These are phyloP conservation scores for Melolontha melolontha DNA, from an alignment of 2,888 invertebrate genomes.

Conservation along the genomic window DNA sequence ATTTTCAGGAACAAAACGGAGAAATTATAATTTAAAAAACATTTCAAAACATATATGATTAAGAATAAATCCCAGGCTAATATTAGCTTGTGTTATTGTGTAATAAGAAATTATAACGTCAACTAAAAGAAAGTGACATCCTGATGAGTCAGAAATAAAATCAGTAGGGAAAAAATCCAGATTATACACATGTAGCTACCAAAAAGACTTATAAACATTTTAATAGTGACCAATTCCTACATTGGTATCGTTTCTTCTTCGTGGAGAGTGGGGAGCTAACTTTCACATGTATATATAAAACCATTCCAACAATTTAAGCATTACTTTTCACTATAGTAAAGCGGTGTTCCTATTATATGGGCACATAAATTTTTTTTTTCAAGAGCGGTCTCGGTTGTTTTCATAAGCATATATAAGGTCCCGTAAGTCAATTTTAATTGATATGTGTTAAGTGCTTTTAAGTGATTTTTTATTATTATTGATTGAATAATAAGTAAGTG, in stretches of 20 bases:
- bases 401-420: not conserved
- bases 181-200: constrained; percentile 9
- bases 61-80: not conserved
- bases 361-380: constrained; percentile 5
- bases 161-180: constrained; percentile 26
- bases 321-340: constrained; percentile 60
- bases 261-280: constrained; percentile 62
- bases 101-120: constrained; percentile 10
- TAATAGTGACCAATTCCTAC: constrained; percentile 29
- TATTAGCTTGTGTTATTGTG: constrained; percentile 12
- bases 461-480: constrained; percentile 2
- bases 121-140: constrained; percentile 38
- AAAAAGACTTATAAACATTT: constrained; percentile 24
- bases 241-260: constrained; percentile 27
- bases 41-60: not conserved
- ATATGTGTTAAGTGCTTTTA: constrained; percentile 22
- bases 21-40: no score
- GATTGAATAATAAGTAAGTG: constrained; percentile 6
- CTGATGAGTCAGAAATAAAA: constrained; percentile 33
- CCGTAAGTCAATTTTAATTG: not conserved
- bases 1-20: no score
- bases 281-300: constrained; percentile 67
- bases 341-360: not conserved
- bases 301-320: constrained; percentile 64
- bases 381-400: constrained; percentile 1